Conservation (phyloP, 2,113 vertebrate species). For the Myiopsitta monachus region DNA sequence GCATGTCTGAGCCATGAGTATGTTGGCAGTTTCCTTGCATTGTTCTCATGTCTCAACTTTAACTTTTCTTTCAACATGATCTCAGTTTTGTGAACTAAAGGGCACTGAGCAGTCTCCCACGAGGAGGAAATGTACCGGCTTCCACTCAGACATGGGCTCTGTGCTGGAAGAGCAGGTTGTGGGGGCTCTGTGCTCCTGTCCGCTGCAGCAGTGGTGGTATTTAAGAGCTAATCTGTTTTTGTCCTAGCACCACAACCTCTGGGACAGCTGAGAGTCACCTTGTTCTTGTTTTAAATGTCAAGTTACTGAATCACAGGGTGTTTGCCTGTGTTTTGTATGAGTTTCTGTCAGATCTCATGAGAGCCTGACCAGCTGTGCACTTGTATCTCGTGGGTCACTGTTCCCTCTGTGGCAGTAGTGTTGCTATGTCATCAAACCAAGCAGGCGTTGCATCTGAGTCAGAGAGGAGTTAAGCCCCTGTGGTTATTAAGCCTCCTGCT, state of each 20-base stretch:
- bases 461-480: neutral
- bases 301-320: neutral
- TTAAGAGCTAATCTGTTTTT: neutral
- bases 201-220: neutral
- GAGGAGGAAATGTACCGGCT: neutral
- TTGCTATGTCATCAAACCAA: neutral
- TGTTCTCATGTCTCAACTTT: conserved; percentile 57
- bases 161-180: neutral
- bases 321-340: neutral
- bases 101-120: neutral
- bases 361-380: neutral
- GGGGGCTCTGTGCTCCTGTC: neutral
- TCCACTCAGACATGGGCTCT: neutral
- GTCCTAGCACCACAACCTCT: neutral
- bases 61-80: conserved; percentile 46
- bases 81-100: conserved; percentile 8
- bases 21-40: conserved; percentile 65
- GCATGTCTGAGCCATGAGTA: conserved; percentile 15
- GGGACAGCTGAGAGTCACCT: neutral
- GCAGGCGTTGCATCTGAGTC: neutral
- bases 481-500: conserved; percentile 11
- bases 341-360: neutral
- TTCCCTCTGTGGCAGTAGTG: neutral
- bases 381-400: neutral
- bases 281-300: neutral